A percentile compares a stretch with the other conserved stretches of the same genome.
phyloP scores from a whole-genome alignment of 2,113 vertebrate species.

The Pyxicephalus adspersus region DNA sequence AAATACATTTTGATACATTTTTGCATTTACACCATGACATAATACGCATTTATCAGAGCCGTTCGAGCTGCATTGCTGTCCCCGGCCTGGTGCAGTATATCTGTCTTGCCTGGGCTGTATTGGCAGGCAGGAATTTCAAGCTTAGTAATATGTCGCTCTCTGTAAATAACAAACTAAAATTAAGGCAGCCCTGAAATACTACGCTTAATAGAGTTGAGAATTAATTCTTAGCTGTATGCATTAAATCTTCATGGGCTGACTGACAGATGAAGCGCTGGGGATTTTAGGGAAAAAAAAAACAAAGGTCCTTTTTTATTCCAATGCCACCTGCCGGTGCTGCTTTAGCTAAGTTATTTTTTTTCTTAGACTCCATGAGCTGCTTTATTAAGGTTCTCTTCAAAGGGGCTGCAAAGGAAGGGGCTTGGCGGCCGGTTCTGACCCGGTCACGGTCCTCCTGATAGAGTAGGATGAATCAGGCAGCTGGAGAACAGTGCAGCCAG shows the following conservation, averaged over 20 bases:
- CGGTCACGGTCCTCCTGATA: no score
- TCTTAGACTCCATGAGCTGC: background rate
- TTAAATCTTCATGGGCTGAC: conserved; percentile 66
- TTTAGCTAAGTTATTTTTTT: conserved; percentile 59
- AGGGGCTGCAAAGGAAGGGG: no score
- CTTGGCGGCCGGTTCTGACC: no score
- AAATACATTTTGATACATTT: no score
- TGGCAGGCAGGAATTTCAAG: conserved; percentile 7
- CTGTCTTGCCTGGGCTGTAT: background rate
- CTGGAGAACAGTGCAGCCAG: no score
- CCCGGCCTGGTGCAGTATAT: background rate
- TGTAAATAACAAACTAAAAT: conserved; percentile 30
- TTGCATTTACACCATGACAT: no score
- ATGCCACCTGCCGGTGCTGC: conserved; percentile 61
- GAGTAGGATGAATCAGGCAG: no score
- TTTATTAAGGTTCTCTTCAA: no score
- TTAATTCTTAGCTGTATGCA: conserved; percentile 64
- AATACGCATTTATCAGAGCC: no score
- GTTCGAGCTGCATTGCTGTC: no score
- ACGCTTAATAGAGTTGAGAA: conserved; percentile 65
- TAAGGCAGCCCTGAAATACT: conserved; percentile 57
- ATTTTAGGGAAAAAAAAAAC: conserved; percentile 65
- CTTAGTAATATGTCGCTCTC: background rate
- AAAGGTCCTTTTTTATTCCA: conserved; percentile 56
- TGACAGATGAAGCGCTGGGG: conserved; percentile 70